These are phyloP conservation scores for Champsocephalus esox DNA, from an alignment of 2,797 vertebrate genomes.

Conservation along the genomic window DNA sequence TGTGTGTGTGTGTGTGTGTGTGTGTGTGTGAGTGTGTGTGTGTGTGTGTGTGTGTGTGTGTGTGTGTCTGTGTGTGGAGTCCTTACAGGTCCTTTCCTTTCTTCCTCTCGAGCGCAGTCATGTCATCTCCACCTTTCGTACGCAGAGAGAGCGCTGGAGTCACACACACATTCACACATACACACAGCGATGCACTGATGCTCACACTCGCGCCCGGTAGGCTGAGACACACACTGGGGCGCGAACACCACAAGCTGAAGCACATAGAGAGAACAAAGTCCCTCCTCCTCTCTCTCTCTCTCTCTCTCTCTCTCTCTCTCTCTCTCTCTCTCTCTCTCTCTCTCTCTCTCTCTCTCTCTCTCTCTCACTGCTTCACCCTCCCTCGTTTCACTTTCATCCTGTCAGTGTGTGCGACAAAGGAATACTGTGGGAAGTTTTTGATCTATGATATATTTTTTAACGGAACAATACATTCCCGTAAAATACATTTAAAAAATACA, in stretches of 20 bases:
- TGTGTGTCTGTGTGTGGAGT: constrained; percentile 38
- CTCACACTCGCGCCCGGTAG: constrained; percentile 64
- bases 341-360: constrained; percentile 34
- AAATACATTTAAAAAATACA: constrained; percentile 20
- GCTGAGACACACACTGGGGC: constrained; percentile 72
- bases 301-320: constrained; percentile 27
- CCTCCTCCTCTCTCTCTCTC: constrained; percentile 64
- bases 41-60: constrained; percentile 44
- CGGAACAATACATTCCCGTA: not conserved
- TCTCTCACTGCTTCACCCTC: constrained; percentile 64
- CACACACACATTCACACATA: constrained; percentile 70
- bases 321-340: constrained; percentile 53
- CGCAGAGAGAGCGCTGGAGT: constrained; percentile 73
- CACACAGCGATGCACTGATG: constrained; percentile 52
- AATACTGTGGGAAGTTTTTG: not conserved
- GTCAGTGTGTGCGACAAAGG: constrained; percentile 5
- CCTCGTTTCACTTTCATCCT: constrained; percentile 29
- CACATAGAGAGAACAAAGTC: constrained; percentile 68
- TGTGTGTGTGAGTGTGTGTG: constrained; percentile 26
- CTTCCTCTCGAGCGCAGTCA: constrained; percentile 80
- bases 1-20: constrained; percentile 45
- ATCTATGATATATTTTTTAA: not conserved
- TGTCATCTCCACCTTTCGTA: constrained; percentile 83
- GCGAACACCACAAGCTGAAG: constrained; percentile 60
- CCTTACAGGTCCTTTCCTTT: constrained; percentile 84